Conservation (phyloP, 1,140 invertebrate genomes). For the Platyscapa corneri region DNA sequence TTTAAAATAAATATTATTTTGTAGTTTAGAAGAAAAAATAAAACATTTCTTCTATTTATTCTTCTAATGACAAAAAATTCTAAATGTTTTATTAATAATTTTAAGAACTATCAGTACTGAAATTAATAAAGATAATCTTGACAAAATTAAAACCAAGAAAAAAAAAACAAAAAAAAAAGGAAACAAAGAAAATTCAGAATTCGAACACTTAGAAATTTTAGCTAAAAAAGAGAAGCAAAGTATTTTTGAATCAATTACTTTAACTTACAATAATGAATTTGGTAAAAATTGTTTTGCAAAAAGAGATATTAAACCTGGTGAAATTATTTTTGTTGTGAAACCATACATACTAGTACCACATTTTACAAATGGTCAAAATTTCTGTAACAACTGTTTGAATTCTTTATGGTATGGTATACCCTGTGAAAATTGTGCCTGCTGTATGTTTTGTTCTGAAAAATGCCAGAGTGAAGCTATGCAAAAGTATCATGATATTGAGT, state of each 20-base stretch:
- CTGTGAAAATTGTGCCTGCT: slow-evolving; percentile 31
- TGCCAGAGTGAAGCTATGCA: slow-evolving; percentile 40
- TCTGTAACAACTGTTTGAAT: slow-evolving; percentile 29
- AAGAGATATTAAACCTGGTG: slow-evolving; percentile 35
- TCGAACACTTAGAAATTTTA: slow-evolving; percentile 16
- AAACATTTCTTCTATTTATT: neutral
- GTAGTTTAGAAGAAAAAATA: neutral
- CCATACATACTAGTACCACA: slow-evolving; percentile 10
- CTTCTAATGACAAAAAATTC: neutral
- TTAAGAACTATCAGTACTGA: neutral
- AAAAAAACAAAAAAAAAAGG: neutral
- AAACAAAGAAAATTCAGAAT: neutral
- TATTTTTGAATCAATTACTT: slow-evolving; percentile 5
- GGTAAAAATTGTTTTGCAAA: slow-evolving; percentile 21
- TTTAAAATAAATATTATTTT: neutral
- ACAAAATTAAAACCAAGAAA: neutral
- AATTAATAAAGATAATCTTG: neutral
- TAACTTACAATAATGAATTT: slow-evolving; percentile 6
- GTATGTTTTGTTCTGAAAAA: slow-evolving; percentile 36
- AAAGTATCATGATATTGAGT: slow-evolving; percentile 47
- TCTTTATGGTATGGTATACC: slow-evolving; percentile 3
- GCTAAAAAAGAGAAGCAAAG: neutral
- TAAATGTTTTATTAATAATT: neutral
- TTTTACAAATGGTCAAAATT: neutral
- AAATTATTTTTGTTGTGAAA: slow-evolving; percentile 36